A percentile compares a stretch with the other conserved stretches of the same genome.
Evolutionary conservation across 2,888 invertebrate genomes (phyloP).

Genomic region (Cheilosia scutellata): DNA sequence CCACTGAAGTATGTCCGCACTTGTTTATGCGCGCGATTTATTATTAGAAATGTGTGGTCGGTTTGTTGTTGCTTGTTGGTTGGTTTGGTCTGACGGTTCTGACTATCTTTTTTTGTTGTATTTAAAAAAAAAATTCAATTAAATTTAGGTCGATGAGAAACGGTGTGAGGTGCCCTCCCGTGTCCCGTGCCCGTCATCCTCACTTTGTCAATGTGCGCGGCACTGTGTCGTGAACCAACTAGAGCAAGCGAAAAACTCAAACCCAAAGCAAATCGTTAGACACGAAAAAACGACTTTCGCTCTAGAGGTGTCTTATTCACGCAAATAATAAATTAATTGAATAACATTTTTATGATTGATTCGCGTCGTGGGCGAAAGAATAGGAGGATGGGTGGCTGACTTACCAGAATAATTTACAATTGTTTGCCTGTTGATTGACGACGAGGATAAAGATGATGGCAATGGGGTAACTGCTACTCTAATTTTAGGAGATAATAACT

Average conservation of each 20-base stretch:
- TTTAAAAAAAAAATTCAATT: constrained; percentile 71
- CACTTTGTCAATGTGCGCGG: constrained; percentile 39
- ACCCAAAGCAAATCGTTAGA: not conserved
- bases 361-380: constrained; percentile 29
- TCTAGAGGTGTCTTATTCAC: constrained; percentile 43
- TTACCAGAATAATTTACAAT: constrained; percentile 71
- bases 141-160: constrained; percentile 72
- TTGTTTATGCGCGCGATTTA: constrained; percentile 72
- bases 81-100: constrained; percentile 20
- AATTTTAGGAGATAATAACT: constrained; percentile 54
- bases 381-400: constrained; percentile 23
- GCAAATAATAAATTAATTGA: constrained; percentile 64
- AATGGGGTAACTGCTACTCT: constrained; percentile 9
- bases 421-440: constrained; percentile 74
- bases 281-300: constrained; percentile 51
- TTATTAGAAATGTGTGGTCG: constrained; percentile 64
- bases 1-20: constrained; percentile 73
- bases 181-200: not conserved
- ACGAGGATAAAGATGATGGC: constrained; percentile 34
- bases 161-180: constrained; percentile 42
- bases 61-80: constrained; percentile 10
- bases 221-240: constrained; percentile 66
- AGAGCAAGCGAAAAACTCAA: constrained; percentile 58
- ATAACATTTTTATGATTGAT: constrained; percentile 60
- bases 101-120: constrained; percentile 14